Base-by-base conservation (phyloP, 2,888 invertebrate genomes). In the Itoplectis maculator region DNA sequence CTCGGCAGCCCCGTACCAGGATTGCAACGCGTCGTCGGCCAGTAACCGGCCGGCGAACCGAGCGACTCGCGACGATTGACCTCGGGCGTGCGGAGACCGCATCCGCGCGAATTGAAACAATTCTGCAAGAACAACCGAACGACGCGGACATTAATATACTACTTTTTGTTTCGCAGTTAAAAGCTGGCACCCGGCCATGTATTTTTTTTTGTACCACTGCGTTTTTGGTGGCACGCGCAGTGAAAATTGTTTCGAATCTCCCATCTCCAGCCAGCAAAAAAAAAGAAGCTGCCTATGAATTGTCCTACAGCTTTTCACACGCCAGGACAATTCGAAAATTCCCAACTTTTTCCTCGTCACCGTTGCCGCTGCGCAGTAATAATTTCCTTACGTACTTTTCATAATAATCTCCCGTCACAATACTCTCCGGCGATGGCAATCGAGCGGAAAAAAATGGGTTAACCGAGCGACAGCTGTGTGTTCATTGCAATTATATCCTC, bases 71-170 rank as follows among this genome's bases (percentile, higher is more conserved):
- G 92, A 2, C 92, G 90, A 54, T 91, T 88, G 2, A 88, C 89
- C 79, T 92, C 92, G 13, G 92, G 92, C 11, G 92, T 92, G 20
- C 92, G 89, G 0, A 90, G 86, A 29, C 90, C 90, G 13, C 90
- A 89, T 9, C 88, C 88, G 8, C 91, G 90, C 1, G 91, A 87
- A 75, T 83, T 87, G 81, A 90, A 90, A 80, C 91, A 92, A 59
- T 89, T 87, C 92, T 92, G 61, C 20, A 81, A 79, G 56, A 83
- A 66, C 7, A 72, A 20, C 68, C 20, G 65, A 42, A 0, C 29
- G 5, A 0, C 5, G 1, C 65, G n/a, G 8, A 65, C 5, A n/a
- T n/a, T n/a, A n/a, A n/a, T n/a, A n/a, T n/a, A n/a, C n/a, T n/a
- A 29, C 5, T 29, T 29, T 29, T 29, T 29, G 29, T 29, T 29